Evolutionary conservation across 2,888 invertebrate genomes (phyloP).

Genomic region (Eudemis profundana): DNA sequence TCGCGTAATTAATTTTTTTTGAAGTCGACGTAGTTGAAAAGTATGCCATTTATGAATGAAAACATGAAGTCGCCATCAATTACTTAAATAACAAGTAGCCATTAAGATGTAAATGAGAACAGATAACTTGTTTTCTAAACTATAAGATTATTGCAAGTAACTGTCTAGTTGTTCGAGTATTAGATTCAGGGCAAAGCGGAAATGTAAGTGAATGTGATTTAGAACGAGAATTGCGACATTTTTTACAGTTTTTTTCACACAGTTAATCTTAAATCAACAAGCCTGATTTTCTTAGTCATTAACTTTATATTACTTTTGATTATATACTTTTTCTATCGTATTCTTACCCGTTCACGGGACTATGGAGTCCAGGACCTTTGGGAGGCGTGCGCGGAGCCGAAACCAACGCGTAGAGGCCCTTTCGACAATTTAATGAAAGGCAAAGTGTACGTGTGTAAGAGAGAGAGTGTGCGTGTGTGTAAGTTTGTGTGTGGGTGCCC

Average conservation of each 20-base stretch:
- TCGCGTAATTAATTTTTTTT: too few species aligned
- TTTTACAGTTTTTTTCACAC: neutral
- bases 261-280: neutral
- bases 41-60: neutral
- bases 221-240: neutral
- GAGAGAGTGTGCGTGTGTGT: too few species aligned
- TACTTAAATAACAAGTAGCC: slow-evolving; percentile 17
- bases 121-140: slow-evolving; percentile 8
- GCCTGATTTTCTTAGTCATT: too few species aligned
- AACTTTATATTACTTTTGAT: too few species aligned
- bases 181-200: slow-evolving; percentile 1
- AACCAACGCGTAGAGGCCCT: too few species aligned
- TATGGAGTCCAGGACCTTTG: too few species aligned
- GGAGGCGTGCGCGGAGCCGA: too few species aligned
- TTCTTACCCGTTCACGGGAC: too few species aligned
- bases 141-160: slow-evolving; percentile 4
- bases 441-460: too few species aligned
- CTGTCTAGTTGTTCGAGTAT: slow-evolving; percentile 1
- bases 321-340: too few species aligned
- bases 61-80: slow-evolving; percentile 4
- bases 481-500: too few species aligned
- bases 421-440: too few species aligned
- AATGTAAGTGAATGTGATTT: neutral
- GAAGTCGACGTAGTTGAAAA: neutral
- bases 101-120: slow-evolving; percentile 3